A percentile compares a stretch with the other conserved stretches of the same genome.
Evolutionary conservation across 2,797 vertebrate species (phyloP).

Genomic region (Enteromius anoplus): DNA sequence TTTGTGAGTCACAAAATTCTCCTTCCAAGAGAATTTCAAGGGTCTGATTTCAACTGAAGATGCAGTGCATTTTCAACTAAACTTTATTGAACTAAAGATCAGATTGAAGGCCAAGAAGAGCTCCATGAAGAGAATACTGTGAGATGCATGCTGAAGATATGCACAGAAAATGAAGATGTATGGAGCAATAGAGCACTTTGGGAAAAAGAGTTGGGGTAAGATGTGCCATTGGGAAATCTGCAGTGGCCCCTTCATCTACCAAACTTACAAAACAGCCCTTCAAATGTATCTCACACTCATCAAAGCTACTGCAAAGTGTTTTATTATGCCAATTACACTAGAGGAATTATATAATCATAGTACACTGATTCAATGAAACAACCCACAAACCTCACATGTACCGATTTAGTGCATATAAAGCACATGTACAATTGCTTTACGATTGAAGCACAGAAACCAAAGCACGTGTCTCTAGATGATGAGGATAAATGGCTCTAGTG

Average conservation of each 20-base stretch:
- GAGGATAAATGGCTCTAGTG: conserved; percentile 15
- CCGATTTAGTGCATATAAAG: background rate
- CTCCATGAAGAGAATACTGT: background rate
- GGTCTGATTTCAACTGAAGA: conserved; percentile 35
- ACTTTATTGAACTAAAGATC: conserved; percentile 1
- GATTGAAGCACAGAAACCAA: conserved; percentile 24
- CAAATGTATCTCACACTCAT: conserved; percentile 3
- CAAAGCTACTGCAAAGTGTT: background rate
- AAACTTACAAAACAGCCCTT: background rate
- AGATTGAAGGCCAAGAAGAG: background rate
- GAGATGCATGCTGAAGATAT: background rate
- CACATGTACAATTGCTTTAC: conserved; percentile 22
- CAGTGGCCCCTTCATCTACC: background rate
- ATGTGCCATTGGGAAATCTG: background rate
- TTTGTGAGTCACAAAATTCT: conserved; percentile 43
- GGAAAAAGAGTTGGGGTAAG: background rate
- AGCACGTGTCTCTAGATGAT: conserved; percentile 30
- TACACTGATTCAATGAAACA: conserved; percentile 24
- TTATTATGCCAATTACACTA: conserved; percentile 1
- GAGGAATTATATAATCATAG: conserved; percentile 12
- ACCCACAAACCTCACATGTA: conserved; percentile 3
- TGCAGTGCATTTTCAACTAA: conserved; percentile 1
- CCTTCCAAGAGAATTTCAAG: conserved; percentile 35
- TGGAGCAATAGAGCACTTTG: background rate
- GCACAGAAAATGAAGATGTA: background rate